These are phyloP conservation scores for Scyliorhinus canicula DNA, from an alignment of 2,797 vertebrate genomes.

Conservation along the genomic window DNA sequence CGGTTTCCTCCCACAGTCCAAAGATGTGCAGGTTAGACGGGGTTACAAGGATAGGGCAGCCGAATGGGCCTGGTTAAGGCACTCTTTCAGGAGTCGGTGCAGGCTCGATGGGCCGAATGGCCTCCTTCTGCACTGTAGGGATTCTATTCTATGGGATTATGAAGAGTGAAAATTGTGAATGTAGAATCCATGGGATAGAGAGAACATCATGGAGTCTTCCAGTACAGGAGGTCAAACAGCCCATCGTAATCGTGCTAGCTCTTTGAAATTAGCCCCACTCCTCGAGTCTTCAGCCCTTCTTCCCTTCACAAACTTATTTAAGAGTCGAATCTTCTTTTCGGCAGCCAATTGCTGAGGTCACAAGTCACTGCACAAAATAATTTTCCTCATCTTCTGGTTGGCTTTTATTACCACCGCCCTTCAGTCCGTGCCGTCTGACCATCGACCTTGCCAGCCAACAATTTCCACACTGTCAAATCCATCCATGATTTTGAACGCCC, in stretches of 20 bases:
- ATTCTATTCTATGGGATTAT: too few relatives aligned
- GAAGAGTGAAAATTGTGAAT: neutral
- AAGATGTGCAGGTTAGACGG: too few relatives aligned
- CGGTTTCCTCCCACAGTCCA: too few relatives aligned
- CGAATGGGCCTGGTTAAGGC: too few relatives aligned
- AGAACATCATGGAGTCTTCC: neutral
- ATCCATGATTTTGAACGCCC: too few relatives aligned
- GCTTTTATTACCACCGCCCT: neutral
- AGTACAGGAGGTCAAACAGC: too few relatives aligned
- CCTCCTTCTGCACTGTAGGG: too few relatives aligned
- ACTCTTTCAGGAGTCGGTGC: too few relatives aligned
- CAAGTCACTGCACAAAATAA: neutral
- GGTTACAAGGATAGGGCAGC: too few relatives aligned
- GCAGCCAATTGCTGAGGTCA: neutral
- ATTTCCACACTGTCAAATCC: neutral
- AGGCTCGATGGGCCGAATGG: too few relatives aligned
- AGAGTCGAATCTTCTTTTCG: neutral
- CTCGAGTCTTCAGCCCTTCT: too few relatives aligned
- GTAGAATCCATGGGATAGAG: neutral
- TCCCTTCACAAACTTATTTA: neutral
- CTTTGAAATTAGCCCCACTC: too few relatives aligned
- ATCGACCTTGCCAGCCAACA: neutral
- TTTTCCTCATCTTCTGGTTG: neutral
- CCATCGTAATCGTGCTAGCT: neutral
- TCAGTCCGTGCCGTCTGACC: neutral